Base-by-base conservation (phyloP, 2,113 vertebrate genomes). In the Lonchura striata region DNA sequence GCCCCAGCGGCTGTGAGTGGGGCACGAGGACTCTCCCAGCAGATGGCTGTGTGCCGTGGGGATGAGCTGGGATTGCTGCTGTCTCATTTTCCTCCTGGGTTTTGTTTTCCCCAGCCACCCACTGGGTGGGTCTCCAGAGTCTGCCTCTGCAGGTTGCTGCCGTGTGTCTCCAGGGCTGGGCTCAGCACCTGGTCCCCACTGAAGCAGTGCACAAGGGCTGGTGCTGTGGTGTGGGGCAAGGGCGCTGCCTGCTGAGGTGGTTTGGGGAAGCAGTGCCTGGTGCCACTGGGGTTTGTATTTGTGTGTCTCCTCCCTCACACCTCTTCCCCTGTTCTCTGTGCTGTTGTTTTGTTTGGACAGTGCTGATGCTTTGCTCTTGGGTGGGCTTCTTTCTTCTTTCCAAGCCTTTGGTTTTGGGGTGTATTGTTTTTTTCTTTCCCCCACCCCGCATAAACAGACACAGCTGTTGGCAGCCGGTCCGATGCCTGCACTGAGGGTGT, bases 381-480 rank as follows among this genome's bases (percentile, higher is more conserved):
- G 95, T 96, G 95, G 88, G 94, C 94, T 94, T 75, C 79, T 94
- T 90, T 93, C 54, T 93, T 94, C 90, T 86, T 93, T 88, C 80
- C 74, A 84, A 80, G 86, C 77, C 88, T 95, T 96, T 96, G 86
- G 72, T 93, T 97, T 95, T 94, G 83, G 78, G 82, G 83, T 96
- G 90, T 96, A 93, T 90, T 96, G 83, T 81, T 93, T 90, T 83
- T 85, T 78, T 61, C 35, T 90, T 86, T 90, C 37, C 93, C 91
- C 83, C 65, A 1, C 93, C 86, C 89, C 30, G n/a, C 75, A 78
- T 88, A 94, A 95, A 90, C 75, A 96, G 94, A 86, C 56, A 31
- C 66, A 80, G 88, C 50, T 0, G 27, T 70, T 96, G 93, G 95
- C 92, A 95, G 80, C 72, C 4, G 0, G 65, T 83, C 66, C 1